Conservation (phyloP, 1,140 invertebrate species). For the Trichonephila clavata region DNA sequence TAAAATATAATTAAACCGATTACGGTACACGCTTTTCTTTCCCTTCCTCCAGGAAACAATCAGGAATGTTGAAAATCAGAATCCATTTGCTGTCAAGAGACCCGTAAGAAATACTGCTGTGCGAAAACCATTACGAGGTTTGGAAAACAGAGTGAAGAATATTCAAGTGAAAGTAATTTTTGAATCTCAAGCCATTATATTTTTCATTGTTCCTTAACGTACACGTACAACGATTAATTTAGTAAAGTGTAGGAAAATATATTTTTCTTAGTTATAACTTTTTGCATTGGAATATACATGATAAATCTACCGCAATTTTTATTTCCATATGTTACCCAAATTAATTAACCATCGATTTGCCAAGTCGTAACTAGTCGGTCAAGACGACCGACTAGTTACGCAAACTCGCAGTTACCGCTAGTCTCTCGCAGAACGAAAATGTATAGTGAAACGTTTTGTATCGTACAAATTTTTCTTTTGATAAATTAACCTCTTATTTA, state of each 20-base stretch:
- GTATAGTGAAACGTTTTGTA: too few relatives aligned
- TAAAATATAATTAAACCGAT: too few relatives aligned
- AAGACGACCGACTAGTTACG: too few relatives aligned
- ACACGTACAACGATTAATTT: not conserved
- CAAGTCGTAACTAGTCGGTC: too few relatives aligned
- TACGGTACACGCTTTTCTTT: not conserved
- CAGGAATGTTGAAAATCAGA: constrained; percentile 42
- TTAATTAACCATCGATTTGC: too few relatives aligned
- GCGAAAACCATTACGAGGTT: constrained; percentile 59
- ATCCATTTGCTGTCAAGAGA: constrained; percentile 12
- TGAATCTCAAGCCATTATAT: not conserved
- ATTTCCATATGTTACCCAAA: too few relatives aligned
- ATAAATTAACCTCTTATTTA: too few relatives aligned
- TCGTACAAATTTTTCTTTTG: too few relatives aligned
- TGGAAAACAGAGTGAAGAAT: constrained; percentile 49
- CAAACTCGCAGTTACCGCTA: too few relatives aligned
- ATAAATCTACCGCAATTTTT: too few relatives aligned
- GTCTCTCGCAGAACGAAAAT: too few relatives aligned
- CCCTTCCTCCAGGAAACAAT: constrained; percentile 38
- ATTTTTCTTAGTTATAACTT: not conserved
- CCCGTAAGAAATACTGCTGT: not conserved
- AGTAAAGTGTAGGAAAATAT: too few relatives aligned
- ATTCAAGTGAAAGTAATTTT: constrained; percentile 41
- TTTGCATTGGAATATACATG: not conserved
- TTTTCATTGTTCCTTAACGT: not conserved